Percentiles rank a stretch among this genome's conserved stretches.
These are phyloP conservation scores for Megaceryle maxima DNA, from an alignment of 2,113 vertebrate species.

Conservation along the genomic window DNA sequence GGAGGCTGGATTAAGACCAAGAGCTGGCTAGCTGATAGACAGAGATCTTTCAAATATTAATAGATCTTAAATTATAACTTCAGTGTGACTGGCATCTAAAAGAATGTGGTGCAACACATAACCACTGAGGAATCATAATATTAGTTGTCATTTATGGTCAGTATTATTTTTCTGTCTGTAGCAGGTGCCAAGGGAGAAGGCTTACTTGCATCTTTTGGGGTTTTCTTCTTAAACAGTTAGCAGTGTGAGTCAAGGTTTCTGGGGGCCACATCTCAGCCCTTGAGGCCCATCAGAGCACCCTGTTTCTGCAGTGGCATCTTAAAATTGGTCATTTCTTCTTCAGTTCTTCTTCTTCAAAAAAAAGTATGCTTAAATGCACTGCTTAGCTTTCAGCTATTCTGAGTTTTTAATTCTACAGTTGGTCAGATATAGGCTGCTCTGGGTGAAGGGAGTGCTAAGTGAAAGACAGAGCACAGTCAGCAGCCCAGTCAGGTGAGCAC, in stretches of 20 bases:
- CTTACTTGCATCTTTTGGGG: neutral
- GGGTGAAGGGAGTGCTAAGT: neutral
- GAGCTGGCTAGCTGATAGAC: neutral
- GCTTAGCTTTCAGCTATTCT: neutral
- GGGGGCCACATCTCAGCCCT: neutral
- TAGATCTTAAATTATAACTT: neutral
- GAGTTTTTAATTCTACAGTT: neutral
- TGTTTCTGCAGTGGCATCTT: neutral
- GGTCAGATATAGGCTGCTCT: neutral
- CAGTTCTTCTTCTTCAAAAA: neutral
- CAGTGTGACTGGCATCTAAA: neutral
- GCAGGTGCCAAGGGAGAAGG: neutral
- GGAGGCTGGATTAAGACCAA: neutral
- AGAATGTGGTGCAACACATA: neutral
- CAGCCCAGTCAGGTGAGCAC: fast-evolving
- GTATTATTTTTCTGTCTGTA: neutral
- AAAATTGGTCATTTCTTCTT: neutral
- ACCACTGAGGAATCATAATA: neutral
- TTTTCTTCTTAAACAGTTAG: neutral
- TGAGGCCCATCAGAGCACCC: neutral
- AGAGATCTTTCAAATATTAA: neutral
- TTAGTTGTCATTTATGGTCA: neutral
- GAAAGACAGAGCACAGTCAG: neutral
- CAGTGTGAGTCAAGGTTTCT: neutral
- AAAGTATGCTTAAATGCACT: neutral